Percentiles rank a stretch among this genome's conserved stretches.
These are phyloP conservation scores for Trissolcus japonicus DNA, from an alignment of 2,888 invertebrate genomes.

Conservation along the genomic window DNA sequence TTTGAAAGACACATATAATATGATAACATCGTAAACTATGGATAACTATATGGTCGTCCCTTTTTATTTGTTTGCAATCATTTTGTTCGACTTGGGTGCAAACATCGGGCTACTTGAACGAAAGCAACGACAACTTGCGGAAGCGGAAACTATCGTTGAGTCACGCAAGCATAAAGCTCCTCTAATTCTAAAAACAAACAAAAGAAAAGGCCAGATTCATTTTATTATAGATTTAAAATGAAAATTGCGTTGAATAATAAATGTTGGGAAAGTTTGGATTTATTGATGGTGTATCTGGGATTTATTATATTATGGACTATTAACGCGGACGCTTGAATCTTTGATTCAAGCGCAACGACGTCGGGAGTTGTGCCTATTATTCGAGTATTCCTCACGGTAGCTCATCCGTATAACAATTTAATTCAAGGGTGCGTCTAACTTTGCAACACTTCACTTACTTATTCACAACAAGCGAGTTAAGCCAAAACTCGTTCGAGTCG, in stretches of 20 bases:
- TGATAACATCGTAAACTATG: too few relatives aligned
- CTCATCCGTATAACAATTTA: slow-evolving; percentile 74
- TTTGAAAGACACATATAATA: too few relatives aligned
- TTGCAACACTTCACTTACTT: slow-evolving; percentile 75
- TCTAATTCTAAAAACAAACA: slow-evolving; percentile 60
- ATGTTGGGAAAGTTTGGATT: not conserved
- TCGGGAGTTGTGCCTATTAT: slow-evolving; percentile 50
- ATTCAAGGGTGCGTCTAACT: slow-evolving; percentile 72
- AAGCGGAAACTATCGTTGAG: slow-evolving; percentile 74
- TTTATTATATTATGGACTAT: slow-evolving; percentile 64
- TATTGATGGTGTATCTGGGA: slow-evolving; percentile 33
- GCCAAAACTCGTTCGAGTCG: slow-evolving; percentile 70
- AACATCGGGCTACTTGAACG: slow-evolving; percentile 66
- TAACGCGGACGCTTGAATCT: slow-evolving; percentile 65
- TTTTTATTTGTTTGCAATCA: slow-evolving; percentile 2
- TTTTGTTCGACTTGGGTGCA: slow-evolving; percentile 34
- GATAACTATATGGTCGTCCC: not conserved
- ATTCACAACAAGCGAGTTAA: slow-evolving; percentile 75
- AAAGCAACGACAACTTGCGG: slow-evolving; percentile 65
- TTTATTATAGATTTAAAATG: too few relatives aligned
- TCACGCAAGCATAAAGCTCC: slow-evolving; percentile 76
- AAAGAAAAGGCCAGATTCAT: slow-evolving; percentile 3
- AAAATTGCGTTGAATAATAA: too few relatives aligned
- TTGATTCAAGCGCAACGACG: slow-evolving; percentile 70
- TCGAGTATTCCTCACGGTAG: slow-evolving; percentile 58